phyloP scores from a whole-genome alignment of 2,888 invertebrate genomes.

The Cheilosia vulpina region DNA sequence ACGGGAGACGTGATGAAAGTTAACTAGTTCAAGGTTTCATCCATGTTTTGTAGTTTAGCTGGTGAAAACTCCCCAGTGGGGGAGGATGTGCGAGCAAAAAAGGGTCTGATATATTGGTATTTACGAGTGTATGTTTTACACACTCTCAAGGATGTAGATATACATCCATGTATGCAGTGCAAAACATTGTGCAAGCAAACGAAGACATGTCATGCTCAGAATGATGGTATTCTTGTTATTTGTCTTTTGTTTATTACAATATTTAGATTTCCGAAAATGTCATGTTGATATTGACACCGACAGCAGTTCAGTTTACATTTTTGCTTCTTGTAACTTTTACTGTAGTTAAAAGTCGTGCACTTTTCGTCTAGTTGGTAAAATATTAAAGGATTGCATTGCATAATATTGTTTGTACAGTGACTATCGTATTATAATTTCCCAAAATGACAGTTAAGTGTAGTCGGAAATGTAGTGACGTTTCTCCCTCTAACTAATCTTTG shows the following conservation, averaged over 20 bases:
- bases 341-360: no score
- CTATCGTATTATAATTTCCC: no score
- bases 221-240: background rate
- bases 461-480: no score
- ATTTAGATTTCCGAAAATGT: background rate
- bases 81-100: background rate
- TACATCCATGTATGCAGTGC: background rate
- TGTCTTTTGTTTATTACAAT: background rate
- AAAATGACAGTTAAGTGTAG: no score
- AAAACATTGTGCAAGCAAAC: background rate
- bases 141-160: background rate
- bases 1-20: constrained; percentile 15
- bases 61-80: constrained; percentile 3
- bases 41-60: constrained; percentile 22
- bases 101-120: constrained; percentile 16
- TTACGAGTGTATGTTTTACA: background rate
- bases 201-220: background rate
- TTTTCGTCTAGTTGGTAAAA: background rate
- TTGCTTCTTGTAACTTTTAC: background rate
- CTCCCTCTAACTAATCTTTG: no score
- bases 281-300: background rate
- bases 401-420: no score
- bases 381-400: no score
- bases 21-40: constrained; percentile 71
- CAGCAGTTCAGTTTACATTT: background rate